Evolutionary conservation across 2,113 vertebrate species (phyloP), one percentile per base, ranked within the genome.

Genomic region (Xiphophorus hellerii): DNA sequence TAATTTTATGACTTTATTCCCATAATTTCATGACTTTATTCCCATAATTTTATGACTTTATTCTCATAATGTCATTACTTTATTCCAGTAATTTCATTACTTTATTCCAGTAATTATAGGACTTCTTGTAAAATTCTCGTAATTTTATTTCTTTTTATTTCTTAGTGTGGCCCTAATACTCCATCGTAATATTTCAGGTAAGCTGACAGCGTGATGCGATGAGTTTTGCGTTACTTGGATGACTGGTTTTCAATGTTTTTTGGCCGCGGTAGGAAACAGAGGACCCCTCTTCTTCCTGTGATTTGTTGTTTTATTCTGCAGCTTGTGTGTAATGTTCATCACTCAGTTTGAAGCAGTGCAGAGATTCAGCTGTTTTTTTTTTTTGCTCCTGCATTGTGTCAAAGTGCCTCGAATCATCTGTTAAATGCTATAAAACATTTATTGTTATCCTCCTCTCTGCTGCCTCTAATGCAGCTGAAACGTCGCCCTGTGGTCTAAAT

Each of bases 331-430:
- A 22, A 25, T 8, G 35, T 10, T 37, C 22, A 4, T 65, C 37
- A 22, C 30, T 35, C 63, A 11, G 63, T 35, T 65, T 65, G 51
- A 58, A 58, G 25, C 22, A 35, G 20, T 35, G 20, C 10, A 35
- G 17, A 65, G 30, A 65, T 35, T 12, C 22, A 4, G 20, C 63
- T 11, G 20, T 22, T 11, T 7, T 64, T 30, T 33, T 3, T 20
- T 17, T 35, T 30, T 35, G 1, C 37, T 35, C 51, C 51, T n/a
- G 51, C 51, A 33, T 22, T n/a, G 64, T 66, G 30, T 0, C 51
- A 33, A 66, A 66, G 80, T 74, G 71, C 73, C 76, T 66, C 62
- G 74, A 86, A 66, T 65, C 68, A 67, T 11, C 77, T 66, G 74
- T 84, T 85, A 64, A 64, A 58, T n/a, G 20, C 25, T 58, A 11